Base-by-base conservation (phyloP, 1,140 invertebrate genomes). In the Drosophila varians region DNA sequence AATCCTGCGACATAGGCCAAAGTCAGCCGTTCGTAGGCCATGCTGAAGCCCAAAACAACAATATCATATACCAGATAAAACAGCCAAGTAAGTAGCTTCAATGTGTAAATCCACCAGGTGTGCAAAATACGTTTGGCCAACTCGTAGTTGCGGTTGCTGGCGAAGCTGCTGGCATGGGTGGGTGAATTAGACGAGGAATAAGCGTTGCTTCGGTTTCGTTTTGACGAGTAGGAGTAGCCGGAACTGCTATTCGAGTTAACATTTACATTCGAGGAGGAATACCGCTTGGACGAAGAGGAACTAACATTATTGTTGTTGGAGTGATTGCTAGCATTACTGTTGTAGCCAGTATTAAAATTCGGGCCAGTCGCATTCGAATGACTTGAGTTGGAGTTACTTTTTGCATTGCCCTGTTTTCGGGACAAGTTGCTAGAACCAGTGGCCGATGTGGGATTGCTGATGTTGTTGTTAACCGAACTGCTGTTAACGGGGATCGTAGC, bases 21-120 rank as follows among this genome's bases (percentile, higher is more conserved):
- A 0, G 71, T 61, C 18, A 90, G 42, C 4, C 88, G 84, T 79
- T 96, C 95, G 89, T 94, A 93, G 19, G 94, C 93, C 58, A 96
- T 92, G 91, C 96, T 95, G 36, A 94, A 92, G 78, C 95, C 96
- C 92, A 96, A 94, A 45, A 94, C 94, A 51, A 94, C 93, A 61
- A 96, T 95, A 90, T 96, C 96, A 55, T 94, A 96, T 5, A 97
- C 93, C 49, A 97, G 91, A 92, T 96, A 94, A 42, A 95, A 91
- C 40, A 97, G 93, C 96, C 96, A 97, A 48, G 94, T 92, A 54
- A 96, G 83, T 56, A 95, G 92, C 66, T 94, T 94, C 53, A 94
- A 92, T 18, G 93, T 93, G 14, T 94, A 93, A 75, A 94, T 94
- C 84, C 94, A 94, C 95, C 95, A 96, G 9, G 84, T 78, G 25